Evolutionary conservation across 2,888 invertebrate genomes (phyloP).

Genomic region (Podotricha telesiphe): DNA sequence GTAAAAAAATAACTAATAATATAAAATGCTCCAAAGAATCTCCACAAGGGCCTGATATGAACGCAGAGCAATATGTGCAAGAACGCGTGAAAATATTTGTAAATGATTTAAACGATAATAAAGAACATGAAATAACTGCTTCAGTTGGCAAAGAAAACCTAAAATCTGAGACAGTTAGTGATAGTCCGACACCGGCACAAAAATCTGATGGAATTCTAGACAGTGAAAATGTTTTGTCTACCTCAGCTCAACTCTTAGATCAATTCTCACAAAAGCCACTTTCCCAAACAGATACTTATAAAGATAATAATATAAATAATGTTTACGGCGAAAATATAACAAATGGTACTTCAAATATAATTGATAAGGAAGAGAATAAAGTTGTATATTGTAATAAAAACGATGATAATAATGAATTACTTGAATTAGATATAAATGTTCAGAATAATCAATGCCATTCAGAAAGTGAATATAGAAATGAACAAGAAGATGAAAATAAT

Average conservation of each 20-base stretch:
- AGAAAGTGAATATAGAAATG: background rate
- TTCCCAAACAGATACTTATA: background rate
- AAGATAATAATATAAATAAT: slow-evolving; percentile 5
- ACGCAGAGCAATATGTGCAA: slow-evolving; percentile 41
- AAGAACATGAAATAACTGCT: slow-evolving; percentile 32
- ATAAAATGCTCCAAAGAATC: background rate
- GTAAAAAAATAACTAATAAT: slow-evolving; percentile 26
- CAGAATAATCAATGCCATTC: background rate
- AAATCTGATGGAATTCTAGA: background rate
- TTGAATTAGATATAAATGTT: background rate
- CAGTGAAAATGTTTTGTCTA: background rate
- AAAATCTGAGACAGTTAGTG: background rate
- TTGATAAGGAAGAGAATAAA: background rate
- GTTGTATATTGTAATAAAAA: background rate
- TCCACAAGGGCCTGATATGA: background rate
- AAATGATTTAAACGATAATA: slow-evolving; percentile 37
- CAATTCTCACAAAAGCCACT: background rate
- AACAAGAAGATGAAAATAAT: background rate
- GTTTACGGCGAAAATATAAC: background rate
- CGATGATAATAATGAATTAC: background rate
- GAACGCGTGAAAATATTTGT: slow-evolving; percentile 43
- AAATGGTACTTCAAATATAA: background rate
- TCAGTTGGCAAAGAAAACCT: background rate
- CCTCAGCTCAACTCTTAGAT: background rate
- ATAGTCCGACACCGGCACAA: background rate